Percentiles rank a stretch among this genome's conserved stretches.
These are phyloP conservation scores for Pocillopora meandrina DNA, from an alignment of 92 coral and sea anemone genomes.

Conservation along the genomic window DNA sequence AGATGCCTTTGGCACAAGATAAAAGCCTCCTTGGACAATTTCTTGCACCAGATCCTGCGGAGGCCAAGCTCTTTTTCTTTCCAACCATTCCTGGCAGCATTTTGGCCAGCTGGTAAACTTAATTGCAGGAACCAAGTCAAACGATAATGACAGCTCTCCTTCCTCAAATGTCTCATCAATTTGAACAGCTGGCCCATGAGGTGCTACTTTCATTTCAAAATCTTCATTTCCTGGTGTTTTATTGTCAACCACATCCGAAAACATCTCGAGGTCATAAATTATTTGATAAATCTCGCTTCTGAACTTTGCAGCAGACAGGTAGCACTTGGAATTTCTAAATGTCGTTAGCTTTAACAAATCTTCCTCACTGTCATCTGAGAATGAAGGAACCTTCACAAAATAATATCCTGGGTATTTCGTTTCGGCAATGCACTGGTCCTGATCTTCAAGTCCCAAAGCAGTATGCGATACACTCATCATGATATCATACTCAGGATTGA, in stretches of 20 bases:
- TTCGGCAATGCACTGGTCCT: constrained; percentile 12
- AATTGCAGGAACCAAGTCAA: constrained; percentile 56
- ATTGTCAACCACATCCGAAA: not conserved
- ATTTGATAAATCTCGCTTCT: constrained; percentile 30
- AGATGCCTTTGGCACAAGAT: constrained; percentile 52
- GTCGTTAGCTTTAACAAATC: constrained; percentile 14
- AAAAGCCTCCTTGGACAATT: constrained; percentile 40
- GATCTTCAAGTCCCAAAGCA: constrained; percentile 22
- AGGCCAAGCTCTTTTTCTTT: constrained; percentile 52
- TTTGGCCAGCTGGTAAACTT: constrained; percentile 52
- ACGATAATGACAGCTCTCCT: constrained; percentile 1
- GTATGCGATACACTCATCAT: constrained; percentile 34
- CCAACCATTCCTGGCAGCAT: constrained; percentile 13
- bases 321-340: constrained; percentile 27
- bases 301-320: constrained; percentile 41
- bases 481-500: constrained; percentile 43
- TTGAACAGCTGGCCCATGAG: constrained; percentile 53
- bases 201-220: constrained; percentile 25
- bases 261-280: constrained; percentile 2
- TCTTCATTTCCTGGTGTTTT: constrained; percentile 9
- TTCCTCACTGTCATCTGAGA: not conserved
- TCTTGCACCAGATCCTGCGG: constrained; percentile 20
- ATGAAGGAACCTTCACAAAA: constrained; percentile 5
- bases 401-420: constrained; percentile 35
- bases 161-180: constrained; percentile 24